Conservation (phyloP, 2,888 invertebrate genomes). For the Archaeoteleia sp. region DNA sequence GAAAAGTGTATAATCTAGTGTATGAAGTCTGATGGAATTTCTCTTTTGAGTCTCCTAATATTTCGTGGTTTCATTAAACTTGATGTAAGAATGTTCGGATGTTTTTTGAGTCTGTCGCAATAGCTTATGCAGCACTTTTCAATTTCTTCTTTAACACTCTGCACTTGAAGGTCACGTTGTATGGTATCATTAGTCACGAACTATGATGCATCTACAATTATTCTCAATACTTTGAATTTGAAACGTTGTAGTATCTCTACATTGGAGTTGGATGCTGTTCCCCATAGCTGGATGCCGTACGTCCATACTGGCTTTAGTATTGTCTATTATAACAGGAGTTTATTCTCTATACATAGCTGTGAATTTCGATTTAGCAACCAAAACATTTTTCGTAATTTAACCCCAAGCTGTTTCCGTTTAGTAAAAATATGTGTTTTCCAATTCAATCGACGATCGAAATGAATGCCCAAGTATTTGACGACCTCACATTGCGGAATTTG, state of each 20-base stretch:
- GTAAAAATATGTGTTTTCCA: constrained; percentile 45
- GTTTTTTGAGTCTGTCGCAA: neutral
- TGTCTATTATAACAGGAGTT: constrained; percentile 33
- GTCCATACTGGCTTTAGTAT: constrained; percentile 43
- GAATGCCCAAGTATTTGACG: constrained; percentile 55
- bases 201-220: constrained; percentile 25
- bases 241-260: constrained; percentile 43
- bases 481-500: constrained; percentile 29
- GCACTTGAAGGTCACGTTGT: neutral
- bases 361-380: constrained; percentile 42
- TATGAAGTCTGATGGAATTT: too few relatives aligned
- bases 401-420: neutral
- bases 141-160: constrained; percentile 1
- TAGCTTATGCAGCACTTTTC: neutral
- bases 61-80: too few relatives aligned
- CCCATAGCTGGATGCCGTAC: constrained; percentile 47
- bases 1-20: too few relatives aligned
- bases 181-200: constrained; percentile 22
- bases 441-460: constrained; percentile 47
- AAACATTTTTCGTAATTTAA: constrained; percentile 5
- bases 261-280: constrained; percentile 35
- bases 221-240: constrained; percentile 35
- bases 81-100: constrained; percentile 7
- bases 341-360: constrained; percentile 27
- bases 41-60: too few relatives aligned